phyloP scores from a whole-genome alignment of 1,140 invertebrate genomes.

The Lutraria rhynchaena region DNA sequence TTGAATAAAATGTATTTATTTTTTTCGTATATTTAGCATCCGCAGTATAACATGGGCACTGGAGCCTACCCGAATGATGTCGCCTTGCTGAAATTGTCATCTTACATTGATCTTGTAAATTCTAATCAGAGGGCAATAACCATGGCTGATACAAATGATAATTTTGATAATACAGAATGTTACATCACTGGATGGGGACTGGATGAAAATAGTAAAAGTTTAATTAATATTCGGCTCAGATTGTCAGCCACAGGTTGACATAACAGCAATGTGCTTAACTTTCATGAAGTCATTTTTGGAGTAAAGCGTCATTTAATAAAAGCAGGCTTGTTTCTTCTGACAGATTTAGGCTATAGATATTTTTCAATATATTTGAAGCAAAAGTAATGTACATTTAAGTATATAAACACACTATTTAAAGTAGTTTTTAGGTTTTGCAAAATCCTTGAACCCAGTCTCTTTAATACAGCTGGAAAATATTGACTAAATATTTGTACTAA shows the following conservation, averaged over 20 bases:
- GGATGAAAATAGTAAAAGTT: not conserved
- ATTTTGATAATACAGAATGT: not conserved
- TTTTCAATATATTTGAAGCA: no score
- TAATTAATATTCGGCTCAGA: no score
- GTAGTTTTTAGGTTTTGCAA: no score
- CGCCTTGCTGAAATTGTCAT: not conserved
- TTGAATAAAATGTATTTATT: no score
- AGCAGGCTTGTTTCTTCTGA: no score
- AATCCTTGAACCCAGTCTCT: no score
- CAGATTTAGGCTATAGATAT: no score
- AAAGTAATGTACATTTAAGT: no score
- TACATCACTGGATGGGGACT: slow-evolving; percentile 18
- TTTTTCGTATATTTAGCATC: no score
- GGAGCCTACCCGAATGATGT: slow-evolving; percentile 17
- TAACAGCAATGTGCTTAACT: not conserved
- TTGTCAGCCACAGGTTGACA: not conserved
- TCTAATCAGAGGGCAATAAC: not conserved
- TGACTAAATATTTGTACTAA: no score
- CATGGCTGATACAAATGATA: not conserved
- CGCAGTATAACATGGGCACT: not conserved
- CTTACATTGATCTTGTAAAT: not conserved
- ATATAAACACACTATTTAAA: no score
- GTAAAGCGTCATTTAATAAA: not conserved
- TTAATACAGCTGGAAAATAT: no score
- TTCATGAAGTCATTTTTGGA: not conserved